These are phyloP conservation scores for Poecilia wingei DNA, from an alignment of 2,797 vertebrate genomes.

Conservation along the genomic window DNA sequence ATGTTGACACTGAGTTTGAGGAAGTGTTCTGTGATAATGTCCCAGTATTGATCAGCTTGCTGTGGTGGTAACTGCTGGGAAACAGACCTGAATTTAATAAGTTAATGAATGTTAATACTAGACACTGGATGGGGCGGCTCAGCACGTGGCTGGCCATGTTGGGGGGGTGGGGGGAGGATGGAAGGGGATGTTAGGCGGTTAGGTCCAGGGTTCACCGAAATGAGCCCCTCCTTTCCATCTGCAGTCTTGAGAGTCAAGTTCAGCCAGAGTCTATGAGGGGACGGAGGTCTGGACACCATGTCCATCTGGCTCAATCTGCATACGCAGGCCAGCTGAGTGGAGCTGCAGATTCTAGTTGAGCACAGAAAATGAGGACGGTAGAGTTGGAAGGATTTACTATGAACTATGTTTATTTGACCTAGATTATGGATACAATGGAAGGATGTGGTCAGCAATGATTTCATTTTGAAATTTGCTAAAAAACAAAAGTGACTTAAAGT, in stretches of 20 bases:
- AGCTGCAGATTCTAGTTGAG: slow-evolving; percentile 54
- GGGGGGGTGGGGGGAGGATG: slow-evolving; percentile 15
- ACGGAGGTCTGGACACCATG: slow-evolving; percentile 73
- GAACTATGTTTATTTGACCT: slow-evolving; percentile 66
- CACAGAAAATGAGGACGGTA: slow-evolving; percentile 49
- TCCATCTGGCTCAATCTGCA: slow-evolving; percentile 84
- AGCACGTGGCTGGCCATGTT: slow-evolving; percentile 31
- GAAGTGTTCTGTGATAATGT: slow-evolving; percentile 79
- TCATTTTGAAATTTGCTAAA: slow-evolving; percentile 31
- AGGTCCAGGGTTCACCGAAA: slow-evolving; percentile 75
- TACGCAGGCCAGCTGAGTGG: slow-evolving; percentile 74
- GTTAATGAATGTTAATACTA: slow-evolving; percentile 61
- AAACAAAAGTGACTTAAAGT: slow-evolving; percentile 49
- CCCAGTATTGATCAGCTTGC: slow-evolving; percentile 80
- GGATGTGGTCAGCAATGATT: slow-evolving; percentile 45
- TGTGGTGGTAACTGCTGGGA: slow-evolving; percentile 70
- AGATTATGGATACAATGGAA: slow-evolving; percentile 45
- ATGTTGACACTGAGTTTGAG: slow-evolving; percentile 79
- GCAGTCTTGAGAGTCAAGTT: slow-evolving; percentile 83
- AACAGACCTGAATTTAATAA: slow-evolving; percentile 74
- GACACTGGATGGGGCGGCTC: slow-evolving; percentile 47
- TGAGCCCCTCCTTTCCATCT: slow-evolving; percentile 78
- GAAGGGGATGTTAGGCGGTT: slow-evolving; percentile 44
- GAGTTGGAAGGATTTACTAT: slow-evolving; percentile 71
- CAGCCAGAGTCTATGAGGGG: slow-evolving; percentile 76